These are phyloP conservation scores for Himalopsyche kuldschensis DNA, from an alignment of 2,888 invertebrate genomes.

Conservation along the genomic window DNA sequence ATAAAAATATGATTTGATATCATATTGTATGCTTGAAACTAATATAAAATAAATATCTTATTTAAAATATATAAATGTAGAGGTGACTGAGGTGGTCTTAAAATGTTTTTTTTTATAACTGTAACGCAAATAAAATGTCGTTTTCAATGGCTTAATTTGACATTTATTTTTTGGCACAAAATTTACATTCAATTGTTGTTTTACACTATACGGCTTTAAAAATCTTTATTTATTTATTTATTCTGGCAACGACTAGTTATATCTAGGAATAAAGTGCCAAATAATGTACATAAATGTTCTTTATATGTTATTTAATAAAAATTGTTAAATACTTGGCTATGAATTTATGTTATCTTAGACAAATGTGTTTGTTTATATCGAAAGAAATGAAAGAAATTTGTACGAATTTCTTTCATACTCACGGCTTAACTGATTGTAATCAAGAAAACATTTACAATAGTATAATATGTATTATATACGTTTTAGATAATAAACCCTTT, in stretches of 20 bases:
- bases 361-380: not conserved
- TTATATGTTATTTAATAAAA: not conserved
- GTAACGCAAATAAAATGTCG: too few relatives aligned
- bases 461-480: slow-evolving; percentile 7
- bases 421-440: slow-evolving; percentile 25
- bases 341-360: not conserved
- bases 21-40: too few relatives aligned
- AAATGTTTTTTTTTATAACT: too few relatives aligned
- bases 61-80: too few relatives aligned
- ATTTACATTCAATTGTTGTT: too few relatives aligned
- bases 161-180: too few relatives aligned
- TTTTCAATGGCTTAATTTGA: too few relatives aligned
- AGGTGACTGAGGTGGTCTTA: too few relatives aligned
- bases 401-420: slow-evolving; percentile 13
- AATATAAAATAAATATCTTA: too few relatives aligned
- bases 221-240: not conserved
- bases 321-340: not conserved
- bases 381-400: slow-evolving; percentile 3
- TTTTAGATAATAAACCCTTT: slow-evolving; percentile 15
- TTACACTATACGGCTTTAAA: too few relatives aligned
- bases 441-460: not conserved
- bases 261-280: slow-evolving; percentile 33
- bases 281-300: slow-evolving; percentile 22
- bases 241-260: not conserved
- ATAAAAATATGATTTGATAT: too few relatives aligned